Percentiles rank a stretch among this genome's conserved stretches.
These are phyloP conservation scores for Busseola fusca DNA, from an alignment of 2,888 invertebrate genomes.

Conservation along the genomic window DNA sequence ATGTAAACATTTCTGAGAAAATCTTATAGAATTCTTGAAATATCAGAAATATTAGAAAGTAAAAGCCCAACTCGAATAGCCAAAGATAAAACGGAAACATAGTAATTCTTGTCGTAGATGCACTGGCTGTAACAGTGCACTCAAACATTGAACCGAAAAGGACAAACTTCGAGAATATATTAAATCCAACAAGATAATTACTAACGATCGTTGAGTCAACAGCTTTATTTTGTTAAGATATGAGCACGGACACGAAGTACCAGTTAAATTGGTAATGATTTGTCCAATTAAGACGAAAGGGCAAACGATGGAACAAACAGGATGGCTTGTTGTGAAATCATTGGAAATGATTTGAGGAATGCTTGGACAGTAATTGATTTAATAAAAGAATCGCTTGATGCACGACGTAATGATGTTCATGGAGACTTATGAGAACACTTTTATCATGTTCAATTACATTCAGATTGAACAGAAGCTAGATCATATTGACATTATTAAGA, in stretches of 20 bases:
- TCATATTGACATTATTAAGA: constrained; percentile 4
- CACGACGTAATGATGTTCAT: constrained; percentile 47
- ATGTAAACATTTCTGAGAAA: neutral
- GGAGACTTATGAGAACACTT: constrained; percentile 35
- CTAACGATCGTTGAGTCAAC: constrained; percentile 68
- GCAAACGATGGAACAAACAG: constrained; percentile 63
- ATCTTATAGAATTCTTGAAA: constrained; percentile 1
- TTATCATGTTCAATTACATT: constrained; percentile 36
- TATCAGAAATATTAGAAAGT: neutral
- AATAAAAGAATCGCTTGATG: constrained; percentile 59
- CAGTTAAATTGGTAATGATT: constrained; percentile 82
- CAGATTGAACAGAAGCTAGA: constrained; percentile 8
- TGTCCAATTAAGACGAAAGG: constrained; percentile 83
- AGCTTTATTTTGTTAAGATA: constrained; percentile 79
- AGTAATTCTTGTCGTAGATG: constrained; percentile 31
- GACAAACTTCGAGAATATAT: constrained; percentile 38
- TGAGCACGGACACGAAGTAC: constrained; percentile 65
- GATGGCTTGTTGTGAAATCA: constrained; percentile 73
- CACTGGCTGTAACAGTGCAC: constrained; percentile 25
- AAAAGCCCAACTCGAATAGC: neutral
- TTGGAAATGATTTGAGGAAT: constrained; percentile 66
- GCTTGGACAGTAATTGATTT: constrained; percentile 57
- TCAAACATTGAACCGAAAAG: constrained; percentile 42
- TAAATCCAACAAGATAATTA: constrained; percentile 57
- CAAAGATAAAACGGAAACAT: constrained; percentile 24